Evolutionary conservation across 1,140 invertebrate species (phyloP).

Genomic region (Cydia strobilella): DNA sequence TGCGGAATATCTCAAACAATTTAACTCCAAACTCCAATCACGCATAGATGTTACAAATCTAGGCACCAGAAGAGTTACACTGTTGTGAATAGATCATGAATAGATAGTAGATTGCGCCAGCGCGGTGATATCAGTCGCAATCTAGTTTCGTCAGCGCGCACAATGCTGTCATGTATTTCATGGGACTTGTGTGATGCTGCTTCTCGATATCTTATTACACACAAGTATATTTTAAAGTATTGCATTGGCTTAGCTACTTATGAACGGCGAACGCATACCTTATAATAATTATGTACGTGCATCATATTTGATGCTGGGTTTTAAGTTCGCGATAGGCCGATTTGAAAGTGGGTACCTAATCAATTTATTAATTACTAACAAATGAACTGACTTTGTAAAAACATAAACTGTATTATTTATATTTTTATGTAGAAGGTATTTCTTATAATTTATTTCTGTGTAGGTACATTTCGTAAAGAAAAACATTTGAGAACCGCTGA

Average conservation of each 20-base stretch:
- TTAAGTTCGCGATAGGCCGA: no score
- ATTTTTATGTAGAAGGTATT: no score
- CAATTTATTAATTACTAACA: no score
- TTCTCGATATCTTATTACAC: no score
- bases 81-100: not conserved
- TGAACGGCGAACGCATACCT: no score
- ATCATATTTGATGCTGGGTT: no score
- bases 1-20: not conserved
- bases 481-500: not conserved
- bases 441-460: not conserved
- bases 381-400: not conserved
- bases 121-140: not conserved
- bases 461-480: not conserved
- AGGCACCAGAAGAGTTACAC: not conserved
- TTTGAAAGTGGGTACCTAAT: no score
- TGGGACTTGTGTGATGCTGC: not conserved
- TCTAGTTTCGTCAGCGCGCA: constrained; percentile 26
- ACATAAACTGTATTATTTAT: not conserved
- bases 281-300: no score
- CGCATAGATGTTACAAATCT: not conserved
- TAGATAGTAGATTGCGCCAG: not conserved
- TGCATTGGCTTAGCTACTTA: no score
- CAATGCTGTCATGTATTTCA: constrained; percentile 11
- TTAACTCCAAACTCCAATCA: not conserved
- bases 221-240: no score